These are phyloP conservation scores for Tokudaia tokunoshimensis DNA, from an alignment of 2,797 vertebrate genomes.

Conservation along the genomic window DNA sequence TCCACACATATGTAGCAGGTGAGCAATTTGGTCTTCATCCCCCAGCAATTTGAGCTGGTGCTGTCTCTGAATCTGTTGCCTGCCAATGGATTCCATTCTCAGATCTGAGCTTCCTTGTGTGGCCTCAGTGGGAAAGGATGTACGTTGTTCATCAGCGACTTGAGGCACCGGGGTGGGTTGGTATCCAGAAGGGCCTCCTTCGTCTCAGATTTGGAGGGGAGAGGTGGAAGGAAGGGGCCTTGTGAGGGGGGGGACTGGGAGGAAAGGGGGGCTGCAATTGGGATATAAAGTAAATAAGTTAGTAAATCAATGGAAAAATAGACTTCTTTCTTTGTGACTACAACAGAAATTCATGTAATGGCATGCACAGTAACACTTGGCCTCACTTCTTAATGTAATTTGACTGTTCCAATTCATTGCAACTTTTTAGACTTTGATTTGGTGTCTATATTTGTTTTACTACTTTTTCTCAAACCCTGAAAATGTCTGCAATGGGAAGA, in stretches of 20 bases:
- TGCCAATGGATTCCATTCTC: not conserved
- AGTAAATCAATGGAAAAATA: not conserved
- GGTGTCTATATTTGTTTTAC: not conserved
- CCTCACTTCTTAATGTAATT: not conserved
- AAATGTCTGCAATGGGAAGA: not conserved
- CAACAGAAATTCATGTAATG: not conserved
- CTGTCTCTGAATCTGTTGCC: not conserved
- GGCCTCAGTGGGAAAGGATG: not conserved
- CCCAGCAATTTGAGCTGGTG: not conserved
- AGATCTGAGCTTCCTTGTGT: not conserved
- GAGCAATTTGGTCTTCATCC: not conserved
- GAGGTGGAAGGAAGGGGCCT: not conserved
- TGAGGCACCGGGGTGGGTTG: not conserved
- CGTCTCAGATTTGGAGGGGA: not conserved
- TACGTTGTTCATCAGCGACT: not conserved
- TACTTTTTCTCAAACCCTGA: not conserved
- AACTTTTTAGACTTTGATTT: not conserved
- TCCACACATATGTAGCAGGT: not conserved
- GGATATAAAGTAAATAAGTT: not conserved
- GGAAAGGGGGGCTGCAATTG: not conserved
- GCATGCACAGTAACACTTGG: not conserved
- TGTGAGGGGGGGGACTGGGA: not conserved
- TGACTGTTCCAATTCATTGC: not conserved
- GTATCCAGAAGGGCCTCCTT: not conserved
- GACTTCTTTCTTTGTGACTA: not conserved